phyloP scores from a whole-genome alignment of 2,888 invertebrate species.

The Gymnosoma rotundatum region DNA sequence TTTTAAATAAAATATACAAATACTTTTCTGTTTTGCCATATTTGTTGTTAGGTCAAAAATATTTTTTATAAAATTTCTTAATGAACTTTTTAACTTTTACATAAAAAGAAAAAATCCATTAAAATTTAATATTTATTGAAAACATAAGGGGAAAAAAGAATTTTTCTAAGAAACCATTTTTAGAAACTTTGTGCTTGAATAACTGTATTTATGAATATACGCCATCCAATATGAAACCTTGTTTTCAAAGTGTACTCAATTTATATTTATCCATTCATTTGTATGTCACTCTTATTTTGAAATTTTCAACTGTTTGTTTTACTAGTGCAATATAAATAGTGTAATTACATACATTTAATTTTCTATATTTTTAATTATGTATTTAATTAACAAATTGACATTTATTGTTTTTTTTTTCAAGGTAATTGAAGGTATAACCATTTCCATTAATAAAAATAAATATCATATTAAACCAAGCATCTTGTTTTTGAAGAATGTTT shows the following conservation, averaged over 20 bases:
- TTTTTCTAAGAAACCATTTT: constrained; percentile 45
- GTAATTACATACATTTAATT: constrained; percentile 31
- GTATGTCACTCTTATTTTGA: constrained; percentile 40
- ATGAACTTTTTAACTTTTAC: too few relatives aligned
- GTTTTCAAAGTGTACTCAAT: constrained; percentile 59
- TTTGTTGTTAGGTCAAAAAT: constrained; percentile 3
- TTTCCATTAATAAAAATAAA: constrained; percentile 5
- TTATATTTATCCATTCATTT: constrained; percentile 10
- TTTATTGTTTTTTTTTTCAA: neutral
- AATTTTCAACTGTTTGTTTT: constrained; percentile 14
- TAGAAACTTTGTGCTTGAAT: constrained; percentile 42
- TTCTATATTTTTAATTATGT: constrained; percentile 17
- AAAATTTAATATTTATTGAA: constrained; percentile 17
- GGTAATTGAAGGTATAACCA: constrained; percentile 8
- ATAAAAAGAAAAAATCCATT: too few relatives aligned
- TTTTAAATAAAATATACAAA: neutral
- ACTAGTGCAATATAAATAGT: constrained; percentile 57
- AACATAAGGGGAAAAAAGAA: neutral
- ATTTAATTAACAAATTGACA: constrained; percentile 46
- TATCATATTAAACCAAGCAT: neutral
- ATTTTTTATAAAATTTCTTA: constrained; percentile 15
- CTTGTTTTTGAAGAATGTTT: neutral
- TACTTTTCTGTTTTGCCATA: neutral
- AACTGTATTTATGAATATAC: constrained; percentile 16
- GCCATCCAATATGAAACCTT: constrained; percentile 55